These are phyloP conservation scores for Rhynchomys soricoides DNA, from an alignment of 2,113 vertebrate genomes.

Conservation along the genomic window DNA sequence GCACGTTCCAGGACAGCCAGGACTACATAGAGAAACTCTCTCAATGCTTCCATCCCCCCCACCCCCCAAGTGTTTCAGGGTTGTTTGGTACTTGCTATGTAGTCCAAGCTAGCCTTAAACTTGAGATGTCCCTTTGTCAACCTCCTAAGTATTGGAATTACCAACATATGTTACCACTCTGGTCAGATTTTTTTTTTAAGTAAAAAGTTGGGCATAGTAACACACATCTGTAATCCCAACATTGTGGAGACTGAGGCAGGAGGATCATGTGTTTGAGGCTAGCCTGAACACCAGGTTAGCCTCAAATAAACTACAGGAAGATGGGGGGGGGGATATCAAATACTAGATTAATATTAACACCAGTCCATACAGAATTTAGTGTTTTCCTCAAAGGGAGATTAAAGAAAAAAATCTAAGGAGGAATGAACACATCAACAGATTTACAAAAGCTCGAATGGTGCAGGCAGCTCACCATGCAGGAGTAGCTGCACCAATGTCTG, in stretches of 20 bases:
- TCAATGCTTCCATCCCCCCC: neutral
- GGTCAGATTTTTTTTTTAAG: neutral
- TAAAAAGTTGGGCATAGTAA: neutral
- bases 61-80: neutral
- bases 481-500: neutral
- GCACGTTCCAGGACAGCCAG: neutral
- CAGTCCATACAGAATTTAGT: neutral
- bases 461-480: neutral
- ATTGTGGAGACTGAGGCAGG: neutral
- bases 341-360: neutral
- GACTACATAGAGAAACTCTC: neutral
- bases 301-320: neutral
- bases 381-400: neutral
- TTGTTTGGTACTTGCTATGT: neutral
- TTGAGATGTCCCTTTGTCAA: neutral
- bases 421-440: neutral
- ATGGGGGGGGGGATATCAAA: neutral
- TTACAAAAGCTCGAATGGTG: neutral
- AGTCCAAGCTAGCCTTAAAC: neutral
- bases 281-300: neutral
- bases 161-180: neutral
- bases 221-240: neutral
- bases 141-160: neutral
- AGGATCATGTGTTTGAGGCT: neutral
- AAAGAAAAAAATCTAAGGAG: conserved; percentile 13